Percentiles rank a stretch among this genome's conserved stretches.
These are phyloP conservation scores for Exocentrus adspersus DNA, from an alignment of 2,888 invertebrate genomes.

Conservation along the genomic window DNA sequence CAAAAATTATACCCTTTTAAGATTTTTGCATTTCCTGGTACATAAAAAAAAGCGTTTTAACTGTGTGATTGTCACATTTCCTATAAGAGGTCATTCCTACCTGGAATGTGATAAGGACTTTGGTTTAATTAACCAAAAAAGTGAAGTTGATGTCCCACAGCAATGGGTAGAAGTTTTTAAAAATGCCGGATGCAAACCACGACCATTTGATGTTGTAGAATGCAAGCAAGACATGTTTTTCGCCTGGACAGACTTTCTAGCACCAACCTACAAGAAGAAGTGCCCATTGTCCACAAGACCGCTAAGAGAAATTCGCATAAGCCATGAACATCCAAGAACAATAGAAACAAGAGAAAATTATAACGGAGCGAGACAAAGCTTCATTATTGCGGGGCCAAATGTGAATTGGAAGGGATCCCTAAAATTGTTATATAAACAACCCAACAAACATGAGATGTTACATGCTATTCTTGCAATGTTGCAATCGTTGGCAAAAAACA, in stretches of 20 bases:
- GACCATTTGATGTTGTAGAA: too few species aligned
- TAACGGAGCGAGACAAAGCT: conserved; percentile 20
- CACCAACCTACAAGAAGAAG: conserved; percentile 23
- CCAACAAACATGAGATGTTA: too few species aligned
- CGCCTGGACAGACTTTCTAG: conserved; percentile 23
- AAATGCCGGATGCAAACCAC: too few species aligned
- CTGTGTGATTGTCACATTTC: conserved; percentile 6
- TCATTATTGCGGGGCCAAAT: conserved; percentile 19
- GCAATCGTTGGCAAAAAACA: too few species aligned
- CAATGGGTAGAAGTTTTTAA: too few species aligned
- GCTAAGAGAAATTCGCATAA: conserved; percentile 19
- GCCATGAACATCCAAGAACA: conserved; percentile 21
- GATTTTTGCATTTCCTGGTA: conserved; percentile 4
- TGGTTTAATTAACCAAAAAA: too few species aligned
- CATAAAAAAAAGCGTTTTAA: not conserved
- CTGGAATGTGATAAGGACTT: too few species aligned
- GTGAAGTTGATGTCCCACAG: too few species aligned
- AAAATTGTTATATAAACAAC: conserved; percentile 13
- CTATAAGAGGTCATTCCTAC: too few species aligned
- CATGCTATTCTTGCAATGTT: too few species aligned
- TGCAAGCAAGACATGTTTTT: conserved; percentile 10
- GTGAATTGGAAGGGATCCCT: conserved; percentile 11
- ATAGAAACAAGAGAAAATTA: conserved; percentile 23
- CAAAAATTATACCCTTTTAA: conserved; percentile 1
- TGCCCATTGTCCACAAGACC: conserved; percentile 9